Conservation (phyloP, 2,888 invertebrate genomes). For the Charanyca ferruginea region DNA sequence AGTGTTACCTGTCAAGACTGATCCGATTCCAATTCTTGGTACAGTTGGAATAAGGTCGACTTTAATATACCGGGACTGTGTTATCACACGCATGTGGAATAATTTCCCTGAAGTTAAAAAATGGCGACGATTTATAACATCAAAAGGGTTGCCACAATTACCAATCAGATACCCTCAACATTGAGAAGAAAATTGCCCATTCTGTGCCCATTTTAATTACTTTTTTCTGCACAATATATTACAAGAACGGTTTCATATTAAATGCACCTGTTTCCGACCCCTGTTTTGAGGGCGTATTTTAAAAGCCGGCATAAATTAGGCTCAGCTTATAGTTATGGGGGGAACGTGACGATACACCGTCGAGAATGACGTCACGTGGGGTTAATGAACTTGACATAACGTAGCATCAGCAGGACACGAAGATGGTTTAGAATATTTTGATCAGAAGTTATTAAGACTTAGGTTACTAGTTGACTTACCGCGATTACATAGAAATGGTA, state of each 20-base stretch:
- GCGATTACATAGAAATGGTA: too few relatives aligned
- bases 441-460: not conserved
- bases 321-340: slow-evolving; percentile 51
- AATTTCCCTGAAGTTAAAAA: not conserved
- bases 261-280: slow-evolving; percentile 41
- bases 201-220: slow-evolving; percentile 32
- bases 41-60: too few relatives aligned
- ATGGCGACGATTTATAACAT: slow-evolving; percentile 4
- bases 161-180: slow-evolving; percentile 26
- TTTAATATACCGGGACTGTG: not conserved
- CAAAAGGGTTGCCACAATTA: not conserved
- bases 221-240: slow-evolving; percentile 26
- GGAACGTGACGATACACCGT: slow-evolving; percentile 56
- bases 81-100: not conserved
- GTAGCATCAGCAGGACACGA: slow-evolving; percentile 61
- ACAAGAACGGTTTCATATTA: slow-evolving; percentile 35
- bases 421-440: slow-evolving; percentile 2
- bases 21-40: too few relatives aligned
- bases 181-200: slow-evolving; percentile 8
- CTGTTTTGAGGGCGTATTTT: slow-evolving; percentile 38
- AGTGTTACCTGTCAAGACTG: too few relatives aligned
- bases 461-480: not conserved
- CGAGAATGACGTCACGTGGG: slow-evolving; percentile 67
- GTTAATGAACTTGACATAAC: slow-evolving; percentile 73
- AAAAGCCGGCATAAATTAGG: slow-evolving; percentile 57